phyloP scores from a whole-genome alignment of 2,888 invertebrate species.

The Leucoma salicis region DNA sequence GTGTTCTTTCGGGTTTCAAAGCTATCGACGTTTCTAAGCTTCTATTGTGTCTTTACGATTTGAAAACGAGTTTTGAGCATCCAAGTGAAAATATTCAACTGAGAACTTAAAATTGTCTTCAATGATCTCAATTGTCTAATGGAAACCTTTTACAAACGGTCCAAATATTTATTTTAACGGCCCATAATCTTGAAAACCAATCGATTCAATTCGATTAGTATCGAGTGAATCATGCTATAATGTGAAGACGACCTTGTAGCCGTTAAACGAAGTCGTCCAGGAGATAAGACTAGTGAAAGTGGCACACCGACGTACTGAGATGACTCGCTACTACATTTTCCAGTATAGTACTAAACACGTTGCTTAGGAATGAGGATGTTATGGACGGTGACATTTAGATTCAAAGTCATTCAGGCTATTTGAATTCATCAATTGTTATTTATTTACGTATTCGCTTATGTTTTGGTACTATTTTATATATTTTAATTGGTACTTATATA shows the following conservation, averaged over 20 bases:
- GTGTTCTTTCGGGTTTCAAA: too few species aligned
- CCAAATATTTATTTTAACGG: background rate
- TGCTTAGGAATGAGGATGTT: background rate
- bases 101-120: background rate
- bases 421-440: too few species aligned
- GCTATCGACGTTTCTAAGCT: too few species aligned
- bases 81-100: too few species aligned
- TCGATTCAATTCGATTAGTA: background rate
- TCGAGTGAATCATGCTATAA: slow-evolving; percentile 15
- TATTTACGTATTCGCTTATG: too few species aligned
- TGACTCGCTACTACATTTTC: background rate
- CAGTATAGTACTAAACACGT: slow-evolving; percentile 10
- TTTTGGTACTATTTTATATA: too few species aligned
- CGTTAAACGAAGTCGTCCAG: slow-evolving; percentile 5
- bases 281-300: slow-evolving; percentile 23
- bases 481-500: too few species aligned
- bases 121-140: background rate
- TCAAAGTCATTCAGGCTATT: too few species aligned
- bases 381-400: too few species aligned
- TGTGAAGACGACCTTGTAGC: slow-evolving; percentile 26
- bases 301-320: slow-evolving; percentile 9
- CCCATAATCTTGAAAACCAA: background rate
- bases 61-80: too few species aligned
- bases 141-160: background rate
- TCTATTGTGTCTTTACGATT: too few species aligned